Conservation (phyloP, 2,888 invertebrate species). For the Coenonympha arcania region DNA sequence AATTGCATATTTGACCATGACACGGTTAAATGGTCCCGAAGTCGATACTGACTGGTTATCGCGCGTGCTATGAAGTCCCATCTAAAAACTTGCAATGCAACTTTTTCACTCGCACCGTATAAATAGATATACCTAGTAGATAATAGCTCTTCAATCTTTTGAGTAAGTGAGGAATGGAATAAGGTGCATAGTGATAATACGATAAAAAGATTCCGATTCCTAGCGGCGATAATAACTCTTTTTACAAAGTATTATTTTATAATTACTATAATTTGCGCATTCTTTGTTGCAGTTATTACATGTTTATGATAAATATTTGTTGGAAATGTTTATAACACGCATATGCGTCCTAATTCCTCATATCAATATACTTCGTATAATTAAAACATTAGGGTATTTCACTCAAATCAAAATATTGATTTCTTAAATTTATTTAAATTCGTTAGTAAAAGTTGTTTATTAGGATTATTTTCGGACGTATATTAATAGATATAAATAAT, state of each 20-base stretch:
- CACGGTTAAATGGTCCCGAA: constrained; percentile 14
- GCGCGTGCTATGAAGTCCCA: not conserved
- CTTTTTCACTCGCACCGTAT: not conserved
- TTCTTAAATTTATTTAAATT: too few relatives aligned
- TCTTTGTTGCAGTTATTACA: not conserved
- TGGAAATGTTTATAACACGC: not conserved
- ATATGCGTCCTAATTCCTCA: too few relatives aligned
- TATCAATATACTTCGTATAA: too few relatives aligned
- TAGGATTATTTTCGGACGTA: too few relatives aligned
- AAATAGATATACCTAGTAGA: too few relatives aligned
- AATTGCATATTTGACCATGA: constrained; percentile 15
- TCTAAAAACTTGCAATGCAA: not conserved
- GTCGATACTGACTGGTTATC: constrained; percentile 2
- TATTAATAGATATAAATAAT: too few relatives aligned
- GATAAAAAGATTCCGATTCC: constrained; percentile 2
- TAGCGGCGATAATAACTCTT: constrained; percentile 12
- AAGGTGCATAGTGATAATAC: not conserved
- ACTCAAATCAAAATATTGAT: too few relatives aligned
- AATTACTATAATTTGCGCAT: constrained; percentile 8
- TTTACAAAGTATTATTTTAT: constrained; percentile 9
- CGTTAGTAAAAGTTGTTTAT: too few relatives aligned
- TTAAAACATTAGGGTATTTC: too few relatives aligned
- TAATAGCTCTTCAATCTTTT: not conserved
- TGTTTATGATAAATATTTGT: not conserved
- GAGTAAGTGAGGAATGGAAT: not conserved